A percentile compares a stretch with the other conserved stretches of the same genome.
These are phyloP conservation scores for Xiphorhynchus erythropygius DNA, from an alignment of 2,797 vertebrate genomes.

Conservation along the genomic window DNA sequence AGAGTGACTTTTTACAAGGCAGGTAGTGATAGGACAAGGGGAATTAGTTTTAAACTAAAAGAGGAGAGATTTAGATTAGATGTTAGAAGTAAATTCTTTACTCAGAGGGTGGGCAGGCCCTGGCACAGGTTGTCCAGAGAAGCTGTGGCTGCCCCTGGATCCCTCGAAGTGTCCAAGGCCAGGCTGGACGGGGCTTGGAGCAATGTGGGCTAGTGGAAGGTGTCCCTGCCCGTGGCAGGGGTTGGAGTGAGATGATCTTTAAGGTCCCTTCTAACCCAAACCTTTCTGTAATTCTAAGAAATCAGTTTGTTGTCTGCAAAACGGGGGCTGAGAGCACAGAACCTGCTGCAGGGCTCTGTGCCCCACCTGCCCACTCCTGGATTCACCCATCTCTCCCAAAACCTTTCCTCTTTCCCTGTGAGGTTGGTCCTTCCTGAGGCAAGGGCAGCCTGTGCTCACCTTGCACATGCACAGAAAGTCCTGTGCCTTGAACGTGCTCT, in stretches of 20 bases:
- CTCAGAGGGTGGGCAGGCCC: accelerated
- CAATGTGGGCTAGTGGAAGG: accelerated
- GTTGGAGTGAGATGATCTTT: background rate
- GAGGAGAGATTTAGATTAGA: background rate
- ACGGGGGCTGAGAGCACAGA: background rate
- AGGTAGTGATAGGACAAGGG: background rate
- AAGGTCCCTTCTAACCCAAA: background rate
- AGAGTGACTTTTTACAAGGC: background rate
- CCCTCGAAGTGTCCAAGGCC: background rate
- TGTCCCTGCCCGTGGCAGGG: background rate
- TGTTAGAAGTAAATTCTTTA: background rate
- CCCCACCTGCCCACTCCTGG: background rate
- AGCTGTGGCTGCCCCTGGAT: background rate
- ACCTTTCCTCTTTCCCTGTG: background rate
- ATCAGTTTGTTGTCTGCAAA: background rate
- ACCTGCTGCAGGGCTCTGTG: background rate
- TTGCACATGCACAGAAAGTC: accelerated
- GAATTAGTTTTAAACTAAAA: background rate
- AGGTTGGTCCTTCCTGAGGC: background rate
- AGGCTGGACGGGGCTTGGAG: accelerated
- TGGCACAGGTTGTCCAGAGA: background rate
- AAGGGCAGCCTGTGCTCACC: background rate
- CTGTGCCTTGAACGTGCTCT: accelerated
- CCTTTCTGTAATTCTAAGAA: background rate
- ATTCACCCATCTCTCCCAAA: background rate